These are phyloP conservation scores for Zophobas morio DNA, from an alignment of 1,140 invertebrate genomes.

Conservation along the genomic window DNA sequence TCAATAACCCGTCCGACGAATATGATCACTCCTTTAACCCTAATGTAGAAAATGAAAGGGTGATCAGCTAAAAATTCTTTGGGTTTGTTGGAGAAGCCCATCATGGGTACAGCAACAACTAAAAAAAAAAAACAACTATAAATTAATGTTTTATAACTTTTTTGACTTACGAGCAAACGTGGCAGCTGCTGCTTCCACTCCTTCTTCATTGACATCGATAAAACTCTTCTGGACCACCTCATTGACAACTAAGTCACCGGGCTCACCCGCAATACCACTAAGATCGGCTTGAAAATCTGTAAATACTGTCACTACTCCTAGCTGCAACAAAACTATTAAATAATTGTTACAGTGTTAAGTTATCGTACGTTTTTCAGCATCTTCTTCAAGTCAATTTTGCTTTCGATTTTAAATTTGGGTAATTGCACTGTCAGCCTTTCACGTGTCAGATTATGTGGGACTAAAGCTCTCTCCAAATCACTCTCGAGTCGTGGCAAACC, in stretches of 20 bases:
- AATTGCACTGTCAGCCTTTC: slow-evolving; percentile 59
- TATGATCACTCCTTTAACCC: not conserved
- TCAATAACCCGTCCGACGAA: not conserved
- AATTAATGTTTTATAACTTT: too few species aligned
- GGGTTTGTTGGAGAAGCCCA: not conserved
- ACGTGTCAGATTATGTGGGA: slow-evolving; percentile 49
- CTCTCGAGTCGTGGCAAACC: slow-evolving; percentile 67
- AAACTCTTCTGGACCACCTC: slow-evolving; percentile 74
- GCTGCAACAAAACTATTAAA: slow-evolving; percentile 69
- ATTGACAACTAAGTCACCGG: slow-evolving; percentile 47
- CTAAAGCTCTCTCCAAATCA: slow-evolving; percentile 54
- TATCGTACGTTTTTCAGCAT: slow-evolving; percentile 64
- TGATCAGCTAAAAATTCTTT: not conserved
- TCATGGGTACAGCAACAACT: not conserved
- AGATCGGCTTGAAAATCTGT: slow-evolving; percentile 69
- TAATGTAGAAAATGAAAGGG: slow-evolving; percentile 3
- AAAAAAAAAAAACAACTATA: too few species aligned
- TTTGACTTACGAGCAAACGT: slow-evolving; percentile 68
- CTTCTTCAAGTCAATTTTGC: not conserved
- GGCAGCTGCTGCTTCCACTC: slow-evolving; percentile 77
- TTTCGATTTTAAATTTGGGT: slow-evolving; percentile 68
- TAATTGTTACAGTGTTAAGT: slow-evolving; percentile 26
- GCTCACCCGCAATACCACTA: slow-evolving; percentile 62
- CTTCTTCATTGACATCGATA: slow-evolving; percentile 79
- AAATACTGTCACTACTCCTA: slow-evolving; percentile 16